Conservation (phyloP, 2,797 vertebrate genomes). For the Pelodytes ibericus region DNA sequence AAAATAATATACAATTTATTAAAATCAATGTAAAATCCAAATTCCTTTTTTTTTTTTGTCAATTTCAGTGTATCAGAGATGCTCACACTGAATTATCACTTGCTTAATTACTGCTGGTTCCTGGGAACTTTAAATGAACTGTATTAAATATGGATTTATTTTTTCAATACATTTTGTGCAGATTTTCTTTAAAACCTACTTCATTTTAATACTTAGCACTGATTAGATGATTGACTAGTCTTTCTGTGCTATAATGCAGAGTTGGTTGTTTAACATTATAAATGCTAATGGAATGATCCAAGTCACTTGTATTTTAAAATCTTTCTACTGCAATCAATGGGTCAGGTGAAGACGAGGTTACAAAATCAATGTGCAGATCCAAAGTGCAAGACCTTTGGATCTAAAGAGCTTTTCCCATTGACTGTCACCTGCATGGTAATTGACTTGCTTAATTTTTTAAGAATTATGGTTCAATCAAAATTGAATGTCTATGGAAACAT, state of each 20-base stretch:
- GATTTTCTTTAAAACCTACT: not conserved
- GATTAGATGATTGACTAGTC: conserved; percentile 6
- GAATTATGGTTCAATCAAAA: no score
- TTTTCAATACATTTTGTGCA: no score
- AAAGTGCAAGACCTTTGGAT: not conserved
- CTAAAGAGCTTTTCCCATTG: not conserved
- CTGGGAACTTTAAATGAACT: no score
- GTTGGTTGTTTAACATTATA: conserved; percentile 18
- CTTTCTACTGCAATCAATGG: conserved; percentile 24
- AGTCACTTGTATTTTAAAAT: conserved; percentile 20
- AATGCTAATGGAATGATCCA: conserved; percentile 24
- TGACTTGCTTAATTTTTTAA: no score
- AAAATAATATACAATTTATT: no score
- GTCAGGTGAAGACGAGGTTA: conserved; percentile 31
- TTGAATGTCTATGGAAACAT: no score
- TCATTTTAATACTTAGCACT: not conserved
- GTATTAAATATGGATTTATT: no score
- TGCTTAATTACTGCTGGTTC: no score
- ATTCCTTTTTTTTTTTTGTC: no score
- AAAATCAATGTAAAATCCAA: no score
- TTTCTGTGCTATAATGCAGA: not conserved
- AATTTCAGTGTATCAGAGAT: no score
- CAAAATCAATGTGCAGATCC: conserved; percentile 17
- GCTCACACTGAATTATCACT: no score
- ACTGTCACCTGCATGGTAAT: conserved; percentile 10